Base-by-base conservation (phyloP, 2,888 invertebrate species). In the Macropis europaea region DNA sequence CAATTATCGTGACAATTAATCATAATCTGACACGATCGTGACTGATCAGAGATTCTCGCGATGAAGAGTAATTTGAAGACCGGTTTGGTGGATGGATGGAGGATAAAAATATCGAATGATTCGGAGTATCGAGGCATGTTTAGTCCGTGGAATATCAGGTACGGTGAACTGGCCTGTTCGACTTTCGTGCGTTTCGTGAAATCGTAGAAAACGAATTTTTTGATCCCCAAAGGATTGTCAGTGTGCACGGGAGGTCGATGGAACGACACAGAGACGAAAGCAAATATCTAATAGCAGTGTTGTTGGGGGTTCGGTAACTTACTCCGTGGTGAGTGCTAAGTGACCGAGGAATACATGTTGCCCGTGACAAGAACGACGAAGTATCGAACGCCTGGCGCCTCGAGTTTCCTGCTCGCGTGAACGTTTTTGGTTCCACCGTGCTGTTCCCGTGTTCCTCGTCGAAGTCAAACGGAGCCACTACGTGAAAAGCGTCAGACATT, bases 401-500 rank as follows among this genome's bases (percentile, higher is more conserved):
- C 7, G 11, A 19, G 17, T 13, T 2, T 30, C 36, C 59, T 1
- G 19, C 6, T 42, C 43, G 15, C 5, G n/a, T 15, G 17, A 50
- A 47, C n/a, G 19, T 32, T 53, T 54, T 52, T 40, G 30, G 63
- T 60, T 45, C 15, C 15, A 56, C 19, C 48, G 13, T 9, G 38
- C 13, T 15, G 4, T 59, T 53, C 30, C 38, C 54, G 45, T 50
- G 40, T 17, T n/a, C n/a, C n/a, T 69, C 54, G 22, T 42, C 38
- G 13, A 67, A 72, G 67, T 79, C 45, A 63, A 77, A 77, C 63
- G 38, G 61, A 59, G 45, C 34, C 28, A 61, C 22, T 57, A 28
- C 42, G 43, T 42, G 66, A 73, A 52, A 73, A 61, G 63, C 74
- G 68, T 75, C 75, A 47, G 79, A 82, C 81, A 81, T 81, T 45